phyloP scores from a whole-genome alignment of 2,797 vertebrate species.

The Pteronotus mesoamericanus region DNA sequence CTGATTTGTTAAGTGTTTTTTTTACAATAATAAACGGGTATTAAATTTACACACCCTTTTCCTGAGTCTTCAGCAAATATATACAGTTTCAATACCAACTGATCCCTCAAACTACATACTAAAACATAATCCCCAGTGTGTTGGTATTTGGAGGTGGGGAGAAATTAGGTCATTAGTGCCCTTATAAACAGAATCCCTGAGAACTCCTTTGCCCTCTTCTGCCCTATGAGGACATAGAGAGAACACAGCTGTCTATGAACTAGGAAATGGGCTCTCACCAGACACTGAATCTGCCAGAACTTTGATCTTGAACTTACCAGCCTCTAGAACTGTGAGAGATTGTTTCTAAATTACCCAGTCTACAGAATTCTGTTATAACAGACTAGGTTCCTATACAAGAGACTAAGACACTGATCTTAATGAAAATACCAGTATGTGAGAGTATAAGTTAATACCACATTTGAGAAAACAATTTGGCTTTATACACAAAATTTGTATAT shows the following conservation, averaged over 20 bases:
- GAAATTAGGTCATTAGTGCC: not conserved
- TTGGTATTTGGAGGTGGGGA: not conserved
- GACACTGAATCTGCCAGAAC: not conserved
- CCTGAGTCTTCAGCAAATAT: not conserved
- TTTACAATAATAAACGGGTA: not conserved
- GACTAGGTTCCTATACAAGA: not conserved
- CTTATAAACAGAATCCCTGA: not conserved
- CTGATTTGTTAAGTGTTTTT: not conserved
- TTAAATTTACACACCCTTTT: not conserved
- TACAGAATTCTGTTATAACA: not conserved
- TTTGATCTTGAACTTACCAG: not conserved
- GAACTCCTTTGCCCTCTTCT: not conserved
- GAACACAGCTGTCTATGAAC: not conserved
- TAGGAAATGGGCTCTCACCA: not conserved
- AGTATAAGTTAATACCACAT: not conserved
- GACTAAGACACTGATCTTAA: not conserved
- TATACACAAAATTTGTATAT: not conserved
- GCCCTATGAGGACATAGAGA: not conserved
- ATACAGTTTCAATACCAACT: not conserved
- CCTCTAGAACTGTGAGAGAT: not conserved
- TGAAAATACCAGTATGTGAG: not conserved
- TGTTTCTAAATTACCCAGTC: not conserved
- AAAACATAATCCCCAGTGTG: not conserved
- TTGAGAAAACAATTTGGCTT: not conserved
- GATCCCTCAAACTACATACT: not conserved